phyloP scores from a whole-genome alignment of 2,113 vertebrate species.

The Tetrax tetrax region DNA sequence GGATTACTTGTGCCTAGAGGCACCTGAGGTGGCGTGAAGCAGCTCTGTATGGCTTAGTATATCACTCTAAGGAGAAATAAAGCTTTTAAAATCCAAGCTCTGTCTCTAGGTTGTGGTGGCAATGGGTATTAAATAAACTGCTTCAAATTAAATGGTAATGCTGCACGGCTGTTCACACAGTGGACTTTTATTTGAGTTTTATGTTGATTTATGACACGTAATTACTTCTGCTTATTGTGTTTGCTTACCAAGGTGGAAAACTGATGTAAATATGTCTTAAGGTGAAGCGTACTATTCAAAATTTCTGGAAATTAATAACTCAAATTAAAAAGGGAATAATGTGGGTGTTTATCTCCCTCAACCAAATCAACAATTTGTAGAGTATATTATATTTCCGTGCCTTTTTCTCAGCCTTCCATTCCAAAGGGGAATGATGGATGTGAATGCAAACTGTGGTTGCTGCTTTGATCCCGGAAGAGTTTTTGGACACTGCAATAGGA shows the following conservation, averaged over 20 bases:
- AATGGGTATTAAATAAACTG: neutral
- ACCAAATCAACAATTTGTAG: neutral
- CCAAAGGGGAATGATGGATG: neutral
- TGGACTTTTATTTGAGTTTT: neutral
- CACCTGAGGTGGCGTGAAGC: rapidly evolving
- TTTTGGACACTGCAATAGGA: neutral
- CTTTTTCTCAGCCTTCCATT: neutral
- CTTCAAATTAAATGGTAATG: neutral
- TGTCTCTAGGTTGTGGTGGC: neutral
- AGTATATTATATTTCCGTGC: neutral
- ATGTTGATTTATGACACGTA: rapidly evolving
- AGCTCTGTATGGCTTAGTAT: neutral
- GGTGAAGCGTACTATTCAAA: neutral
- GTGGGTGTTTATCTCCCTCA: neutral
- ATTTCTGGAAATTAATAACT: neutral
- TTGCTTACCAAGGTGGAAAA: neutral
- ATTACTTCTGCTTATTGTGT: neutral
- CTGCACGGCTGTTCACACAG: neutral
- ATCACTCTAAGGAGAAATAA: neutral
- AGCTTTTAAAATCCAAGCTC: neutral
- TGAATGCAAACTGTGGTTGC: neutral
- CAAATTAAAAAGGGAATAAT: neutral
- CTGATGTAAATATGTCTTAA: neutral
- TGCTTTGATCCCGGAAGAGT: neutral
- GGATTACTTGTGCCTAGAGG: neutral